Percentiles rank a stretch among this genome's conserved stretches.
Conservation (phyloP, 2,797 vertebrate species). For the Danionella dracula region DNA sequence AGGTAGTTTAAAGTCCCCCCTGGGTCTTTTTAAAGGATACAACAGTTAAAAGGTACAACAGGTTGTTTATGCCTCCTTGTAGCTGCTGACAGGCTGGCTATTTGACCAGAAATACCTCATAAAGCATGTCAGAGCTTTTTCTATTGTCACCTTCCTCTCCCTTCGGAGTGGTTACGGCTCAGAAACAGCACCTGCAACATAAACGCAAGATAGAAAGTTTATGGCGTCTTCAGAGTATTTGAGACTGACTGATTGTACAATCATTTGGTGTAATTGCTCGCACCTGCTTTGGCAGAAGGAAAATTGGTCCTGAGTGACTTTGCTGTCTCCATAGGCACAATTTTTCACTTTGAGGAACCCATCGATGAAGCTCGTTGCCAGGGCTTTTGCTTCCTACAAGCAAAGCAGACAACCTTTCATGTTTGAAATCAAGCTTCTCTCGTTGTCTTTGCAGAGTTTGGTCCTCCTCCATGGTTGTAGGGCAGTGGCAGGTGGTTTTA, state of each 20-base stretch:
- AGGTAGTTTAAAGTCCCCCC: constrained; percentile 35
- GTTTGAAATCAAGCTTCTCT: too few species aligned
- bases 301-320: constrained; percentile 44
- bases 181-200: constrained; percentile 31
- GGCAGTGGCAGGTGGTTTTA: constrained; percentile 36
- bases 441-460: too few species aligned
- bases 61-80: constrained; percentile 39
- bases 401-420: too few species aligned
- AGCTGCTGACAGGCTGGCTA: constrained; percentile 19
- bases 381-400: too few species aligned
- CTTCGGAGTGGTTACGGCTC: constrained; percentile 19
- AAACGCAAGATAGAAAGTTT: constrained; percentile 39
- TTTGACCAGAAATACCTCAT: constrained; percentile 35
- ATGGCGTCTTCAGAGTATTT: constrained; percentile 37
- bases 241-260: constrained; percentile 43
- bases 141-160: constrained; percentile 31
- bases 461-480: constrained; percentile 17
- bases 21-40: constrained; percentile 30
- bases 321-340: constrained; percentile 29
- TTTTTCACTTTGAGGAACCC: constrained; percentile 33
- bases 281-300: constrained; percentile 43
- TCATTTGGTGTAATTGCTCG: constrained; percentile 44
- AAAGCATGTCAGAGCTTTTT: constrained; percentile 34
- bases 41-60: constrained; percentile 33
- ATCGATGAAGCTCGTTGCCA: constrained; percentile 24